Base-by-base conservation (phyloP, 2,888 invertebrate species). In the Tiphia femorata region DNA sequence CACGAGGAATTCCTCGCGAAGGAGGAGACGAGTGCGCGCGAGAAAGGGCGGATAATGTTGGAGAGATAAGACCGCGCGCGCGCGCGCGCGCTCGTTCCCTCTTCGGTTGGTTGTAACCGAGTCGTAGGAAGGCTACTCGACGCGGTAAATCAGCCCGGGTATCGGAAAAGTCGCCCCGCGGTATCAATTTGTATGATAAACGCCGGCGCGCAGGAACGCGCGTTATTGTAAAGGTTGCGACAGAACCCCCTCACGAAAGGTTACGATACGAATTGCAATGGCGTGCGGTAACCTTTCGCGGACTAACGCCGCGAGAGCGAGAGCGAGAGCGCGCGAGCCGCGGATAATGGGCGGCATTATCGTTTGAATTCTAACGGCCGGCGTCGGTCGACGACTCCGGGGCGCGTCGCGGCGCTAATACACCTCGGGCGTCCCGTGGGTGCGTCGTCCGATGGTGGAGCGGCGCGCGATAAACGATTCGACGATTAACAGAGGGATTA, bases 231-330 rank as follows among this genome's bases (percentile, higher is more conserved):
- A 70, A 56, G 64, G 71, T 71, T 65, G 65, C 71, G 57, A 65
- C 53, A 68, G 59, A 55, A 55, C 49, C 8, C 25, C 8, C 56
- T 58, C 48, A 25, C 17, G 38, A 67, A 70, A 70, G 70, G 70
- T 70, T 62, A 67, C 62, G 58, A 66, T 70, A 71, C 63, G 68
- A 66, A 68, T 62, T 50, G 68, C 63, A 50, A 63, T 57, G 61
- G 57, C 61, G 61, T 63, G 68, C 52, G 48, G 61, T 66, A 66
- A 71, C 70, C 70, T 70, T 70, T 62, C 58, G 58, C 65, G 50
- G 54, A 53, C 54, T 38, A 40, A n/a, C 70, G 42, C 33, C 47
- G 12, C 21, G 40, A 20, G 21, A 25, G 25, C 25, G 25, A 12
- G 20, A 21, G n/a, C 4, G 12, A n/a, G n/a, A n/a, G 4, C 6